Percentiles rank a stretch among this genome's conserved stretches.
Conservation (phyloP, 1,140 invertebrate species). For the Pentalonia nigronervosa region DNA sequence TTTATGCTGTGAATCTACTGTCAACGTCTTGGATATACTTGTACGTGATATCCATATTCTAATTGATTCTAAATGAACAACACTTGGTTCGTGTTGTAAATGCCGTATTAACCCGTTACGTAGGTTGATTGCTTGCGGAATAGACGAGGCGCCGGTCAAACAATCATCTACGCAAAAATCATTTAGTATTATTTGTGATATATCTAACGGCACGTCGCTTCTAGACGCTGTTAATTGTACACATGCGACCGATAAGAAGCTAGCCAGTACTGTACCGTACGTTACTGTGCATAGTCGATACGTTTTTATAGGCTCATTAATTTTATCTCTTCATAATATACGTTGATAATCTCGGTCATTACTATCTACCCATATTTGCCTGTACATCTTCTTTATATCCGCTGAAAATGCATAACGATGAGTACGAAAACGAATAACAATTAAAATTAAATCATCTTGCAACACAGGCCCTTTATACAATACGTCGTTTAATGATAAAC, state of each 20-base stretch:
- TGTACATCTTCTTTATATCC: slow-evolving; percentile 27
- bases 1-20: too few species aligned
- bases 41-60: too few species aligned
- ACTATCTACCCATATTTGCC: too few species aligned
- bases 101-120: neutral
- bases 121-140: neutral
- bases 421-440: slow-evolving; percentile 61
- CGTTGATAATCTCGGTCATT: neutral
- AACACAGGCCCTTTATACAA: slow-evolving; percentile 61
- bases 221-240: neutral
- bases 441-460: slow-evolving; percentile 61
- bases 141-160: neutral
- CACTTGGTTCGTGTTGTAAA: too few species aligned
- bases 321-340: neutral
- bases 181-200: neutral
- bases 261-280: neutral
- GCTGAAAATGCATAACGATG: slow-evolving; percentile 59
- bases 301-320: too few species aligned
- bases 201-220: neutral
- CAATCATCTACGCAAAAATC: neutral
- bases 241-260: neutral
- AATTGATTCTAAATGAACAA: too few species aligned
- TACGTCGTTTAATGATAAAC: slow-evolving; percentile 62
- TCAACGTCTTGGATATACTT: too few species aligned
- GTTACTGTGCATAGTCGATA: too few species aligned